Evolutionary conservation across 2,888 invertebrate species (phyloP).

Genomic region (Drosophila testacea): DNA sequence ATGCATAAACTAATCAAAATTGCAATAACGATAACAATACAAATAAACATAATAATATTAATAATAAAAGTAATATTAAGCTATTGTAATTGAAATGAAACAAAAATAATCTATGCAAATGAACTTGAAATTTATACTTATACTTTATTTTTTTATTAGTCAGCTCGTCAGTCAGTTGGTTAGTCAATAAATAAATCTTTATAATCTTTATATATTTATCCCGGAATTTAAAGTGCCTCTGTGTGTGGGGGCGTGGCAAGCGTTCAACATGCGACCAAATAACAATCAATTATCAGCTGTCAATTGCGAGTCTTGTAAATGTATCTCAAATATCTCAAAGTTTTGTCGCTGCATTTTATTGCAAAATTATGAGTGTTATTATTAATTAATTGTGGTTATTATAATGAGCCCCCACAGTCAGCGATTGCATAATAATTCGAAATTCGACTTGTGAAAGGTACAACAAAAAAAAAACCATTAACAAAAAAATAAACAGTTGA

Average conservation of each 20-base stretch:
- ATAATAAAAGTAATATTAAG: neutral
- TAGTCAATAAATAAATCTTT: constrained; percentile 21
- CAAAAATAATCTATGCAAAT: constrained; percentile 7
- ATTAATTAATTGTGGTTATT: constrained; percentile 64
- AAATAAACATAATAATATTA: constrained; percentile 12
- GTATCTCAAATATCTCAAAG: constrained; percentile 42
- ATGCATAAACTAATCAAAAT: neutral
- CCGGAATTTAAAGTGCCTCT: constrained; percentile 28
- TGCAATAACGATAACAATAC: too few species aligned
- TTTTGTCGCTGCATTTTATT: constrained; percentile 58
- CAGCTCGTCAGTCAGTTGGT: constrained; percentile 5
- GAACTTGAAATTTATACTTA: constrained; percentile 8
- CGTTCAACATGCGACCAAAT: constrained; percentile 33
- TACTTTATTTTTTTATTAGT: constrained; percentile 4
- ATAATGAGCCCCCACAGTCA: constrained; percentile 45
- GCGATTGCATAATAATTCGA: constrained; percentile 39
- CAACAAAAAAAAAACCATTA: constrained; percentile 2
- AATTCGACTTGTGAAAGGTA: constrained; percentile 62
- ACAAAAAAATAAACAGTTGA: constrained; percentile 16
- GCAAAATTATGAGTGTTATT: constrained; percentile 60
- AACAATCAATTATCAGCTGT: constrained; percentile 69
- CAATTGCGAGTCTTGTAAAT: constrained; percentile 62
- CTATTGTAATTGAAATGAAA: neutral
- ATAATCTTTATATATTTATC: constrained; percentile 19
- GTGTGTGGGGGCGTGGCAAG: constrained; percentile 44